Base-by-base conservation (phyloP, 2,888 invertebrate species). In the Brachyptera putata region DNA sequence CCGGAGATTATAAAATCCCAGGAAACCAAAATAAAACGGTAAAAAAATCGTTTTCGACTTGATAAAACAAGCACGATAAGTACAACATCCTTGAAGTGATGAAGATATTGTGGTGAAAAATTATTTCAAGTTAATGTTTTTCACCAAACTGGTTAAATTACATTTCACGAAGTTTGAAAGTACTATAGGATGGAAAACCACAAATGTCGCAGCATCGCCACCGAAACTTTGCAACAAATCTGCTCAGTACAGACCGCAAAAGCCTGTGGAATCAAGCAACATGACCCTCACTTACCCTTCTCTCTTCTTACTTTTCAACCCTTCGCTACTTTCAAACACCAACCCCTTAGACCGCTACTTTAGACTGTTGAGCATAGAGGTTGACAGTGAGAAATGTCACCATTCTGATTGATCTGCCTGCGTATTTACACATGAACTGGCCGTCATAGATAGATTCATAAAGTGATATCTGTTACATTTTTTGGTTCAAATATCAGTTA, bases 211-310 rank as follows among this genome's bases (percentile, higher is more conserved):
- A 50, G 30, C 34, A 5, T 30, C 50, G 14, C 49, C 7, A 5
- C 21, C 49, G 30, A 50, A 50, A 50, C 50, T 50, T 50, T 50
- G 50, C 34, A 30, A 50, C 50, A 50, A 50, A 50, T 50, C 50
- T 50, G 50, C 50, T 50, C 50, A 26, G 30, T 30, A 50, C 26
- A 3, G 3, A 50, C 50, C 50, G 30, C 50, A 50, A 30, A 50
- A 46, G 22, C 34, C 50, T 34, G 26, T 30, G 30, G 50, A 46
- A 50, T 50, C 50, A 50, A 50, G 50, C 16, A 30, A 26, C 50
- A 26, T 14, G 16, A 18, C 50, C 50, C 50, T n/a, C 14, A n/a
- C n/a, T 30, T 14, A 9, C 39, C 39, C 16, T 9, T 14, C n/a
- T n/a, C n/a, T n/a, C n/a, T 14, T 4, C 39, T 39, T 9, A 39